Percentiles rank a stretch among this genome's conserved stretches.
Conservation (phyloP, 2,888 invertebrate genomes). For the Ornithoptera priamus region DNA sequence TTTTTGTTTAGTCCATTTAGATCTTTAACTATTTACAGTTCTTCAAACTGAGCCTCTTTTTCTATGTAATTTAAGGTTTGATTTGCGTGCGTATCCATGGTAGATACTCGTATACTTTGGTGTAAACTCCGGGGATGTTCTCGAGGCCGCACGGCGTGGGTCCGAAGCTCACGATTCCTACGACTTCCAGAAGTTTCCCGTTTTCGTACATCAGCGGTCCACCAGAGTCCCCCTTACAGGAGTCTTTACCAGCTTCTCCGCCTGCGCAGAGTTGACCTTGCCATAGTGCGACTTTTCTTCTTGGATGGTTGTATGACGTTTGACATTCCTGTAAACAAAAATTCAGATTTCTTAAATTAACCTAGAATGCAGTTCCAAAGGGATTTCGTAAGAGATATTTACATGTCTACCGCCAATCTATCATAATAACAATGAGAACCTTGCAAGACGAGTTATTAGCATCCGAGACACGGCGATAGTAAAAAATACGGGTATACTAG, state of each 20-base stretch:
- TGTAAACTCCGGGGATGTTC: conserved; percentile 83
- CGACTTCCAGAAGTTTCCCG: conserved; percentile 44
- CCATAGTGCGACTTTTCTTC: conserved; percentile 43
- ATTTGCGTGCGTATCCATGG: conserved; percentile 79
- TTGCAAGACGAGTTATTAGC: no score
- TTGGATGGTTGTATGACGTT: conserved; percentile 37
- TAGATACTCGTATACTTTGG: conserved; percentile 77
- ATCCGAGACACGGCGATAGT: no score
- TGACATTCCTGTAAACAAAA: conserved; percentile 43
- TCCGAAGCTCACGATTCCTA: conserved; percentile 83
- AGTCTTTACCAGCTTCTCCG: conserved; percentile 77
- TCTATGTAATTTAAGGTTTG: conserved; percentile 36
- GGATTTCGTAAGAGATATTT: no score
- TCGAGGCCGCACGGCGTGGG: conserved; percentile 80
- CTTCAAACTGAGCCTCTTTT: background rate
- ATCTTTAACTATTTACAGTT: no score
- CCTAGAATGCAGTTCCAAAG: no score
- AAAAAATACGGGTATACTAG: no score
- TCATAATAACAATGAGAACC: no score
- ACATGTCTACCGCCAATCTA: no score
- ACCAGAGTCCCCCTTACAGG: conserved; percentile 83
- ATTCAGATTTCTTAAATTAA: no score
- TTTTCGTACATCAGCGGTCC: conserved; percentile 80
- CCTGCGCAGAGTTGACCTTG: conserved; percentile 79
- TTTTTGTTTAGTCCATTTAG: no score